Base-by-base conservation (phyloP, 2,888 invertebrate species). In the Seira musarum region DNA sequence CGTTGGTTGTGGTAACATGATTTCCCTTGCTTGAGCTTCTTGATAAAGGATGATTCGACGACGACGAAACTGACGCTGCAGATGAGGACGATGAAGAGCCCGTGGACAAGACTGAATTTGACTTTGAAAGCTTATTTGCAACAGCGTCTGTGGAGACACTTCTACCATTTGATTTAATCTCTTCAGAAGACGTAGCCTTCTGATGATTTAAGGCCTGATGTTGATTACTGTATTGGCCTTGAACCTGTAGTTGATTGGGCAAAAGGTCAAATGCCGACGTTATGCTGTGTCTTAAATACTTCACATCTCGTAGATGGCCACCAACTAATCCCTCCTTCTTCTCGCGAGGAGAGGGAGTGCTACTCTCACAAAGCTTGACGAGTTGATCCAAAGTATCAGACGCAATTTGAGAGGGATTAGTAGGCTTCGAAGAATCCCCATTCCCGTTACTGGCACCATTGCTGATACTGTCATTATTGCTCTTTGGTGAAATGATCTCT, bases 201-300 rank as follows among this genome's bases (percentile, higher is more conserved):
- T 40, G 21, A 46, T 67, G 67, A 66, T 25, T 19, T 6, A 49
- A 8, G 0, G 24, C 35, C 60, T 19, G 30, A 10, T 65, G 65
- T 1, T 65, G 60, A 60, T 35, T 60, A 21, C 35, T 3, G 2
- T 66, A 19, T 30, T 68, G 63, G 13, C 68, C 75, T 72, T 79
- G 66, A 65, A 79, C 76, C 63, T 73, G 76, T 46, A 67, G 68
- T 24, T 66, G 76, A 60, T 69, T 77, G 22, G 73, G 80, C 40
- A 82, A 74, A 53, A 85, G 80, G 81, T 85, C 85, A 80, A 83
- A 79, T 6, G 84, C 57, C 0, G 85, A 83, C 71, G 74, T 83
- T 19, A 85, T 63, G 61, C 83, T 83, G 53, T 82, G 82, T 63
- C 85, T 81, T 69, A 74, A 78, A 70, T 74, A 76, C 40, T 76